Evolutionary conservation across 2,888 invertebrate species (phyloP).

Genomic region (Drosophila mimica): DNA sequence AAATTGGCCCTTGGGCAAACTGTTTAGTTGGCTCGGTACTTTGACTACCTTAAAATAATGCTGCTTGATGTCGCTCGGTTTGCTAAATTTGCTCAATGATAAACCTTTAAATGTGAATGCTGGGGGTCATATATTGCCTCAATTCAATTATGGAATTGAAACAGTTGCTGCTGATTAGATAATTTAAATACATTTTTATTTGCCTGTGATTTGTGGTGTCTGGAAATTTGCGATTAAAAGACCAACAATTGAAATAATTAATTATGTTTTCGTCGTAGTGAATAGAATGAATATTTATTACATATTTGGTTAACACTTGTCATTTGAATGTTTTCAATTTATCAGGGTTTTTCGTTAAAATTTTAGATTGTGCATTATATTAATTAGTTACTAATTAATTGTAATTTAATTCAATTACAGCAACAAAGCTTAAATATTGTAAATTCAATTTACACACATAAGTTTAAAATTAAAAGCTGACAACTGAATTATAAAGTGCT

Average conservation of each 20-base stretch:
- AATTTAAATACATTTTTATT: constrained; percentile 5
- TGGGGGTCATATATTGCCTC: neutral
- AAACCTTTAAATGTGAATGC: constrained; percentile 17
- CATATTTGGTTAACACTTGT: constrained; percentile 8
- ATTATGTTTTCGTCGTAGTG: neutral
- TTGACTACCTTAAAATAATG: constrained; percentile 11
- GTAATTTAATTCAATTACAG: constrained; percentile 25
- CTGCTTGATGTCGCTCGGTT: neutral
- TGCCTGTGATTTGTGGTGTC: neutral
- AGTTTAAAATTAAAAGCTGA: neutral
- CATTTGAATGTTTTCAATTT: constrained; percentile 11
- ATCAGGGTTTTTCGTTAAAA: neutral
- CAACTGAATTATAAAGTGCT: neutral
- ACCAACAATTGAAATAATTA: neutral
- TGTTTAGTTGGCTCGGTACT: constrained; percentile 7
- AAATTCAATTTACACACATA: constrained; percentile 17
- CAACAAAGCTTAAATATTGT: constrained; percentile 17
- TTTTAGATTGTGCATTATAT: constrained; percentile 4
- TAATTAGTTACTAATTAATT: constrained; percentile 20
- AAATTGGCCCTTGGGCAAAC: constrained; percentile 17
- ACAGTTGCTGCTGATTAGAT: neutral
- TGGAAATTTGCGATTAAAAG: neutral
- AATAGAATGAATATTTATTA: constrained; percentile 50
- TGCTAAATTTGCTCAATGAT: constrained; percentile 3
- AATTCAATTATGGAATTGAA: constrained; percentile 23